Base-by-base conservation (phyloP, 1,140 invertebrate species). In the Caenorhabditis inopinata region DNA sequence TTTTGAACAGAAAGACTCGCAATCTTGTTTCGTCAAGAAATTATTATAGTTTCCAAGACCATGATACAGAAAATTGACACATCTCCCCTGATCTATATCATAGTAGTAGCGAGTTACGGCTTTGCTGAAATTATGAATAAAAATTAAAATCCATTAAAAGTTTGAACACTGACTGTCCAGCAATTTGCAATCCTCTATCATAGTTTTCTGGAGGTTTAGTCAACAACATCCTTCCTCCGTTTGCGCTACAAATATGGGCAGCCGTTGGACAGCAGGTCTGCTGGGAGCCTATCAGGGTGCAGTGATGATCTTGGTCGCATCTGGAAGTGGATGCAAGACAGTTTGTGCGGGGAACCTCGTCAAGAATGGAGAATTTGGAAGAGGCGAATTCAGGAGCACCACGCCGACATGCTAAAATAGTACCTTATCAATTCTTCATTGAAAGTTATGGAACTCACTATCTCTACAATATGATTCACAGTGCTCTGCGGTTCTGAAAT, bases 21-120 rank as follows among this genome's bases (percentile, higher is more conserved):
- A 87, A 77, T 87, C 84, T 73, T 86, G 85, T 51, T 88, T 88
- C 0, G 85, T 86, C 12, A 85, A 62, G 62, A 88, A 87, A 49
- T 88, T 88, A 49, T 87, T 87, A 74, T 83, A 87, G 62, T 88
- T 88, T 14, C 87, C 87, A 3, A 87, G 79, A 18, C 83, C 83
- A 16, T 86, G 78, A 62, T 85, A 86, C 16, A 87, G 25, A 62
- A 86, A 86, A 38, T 84, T 86, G 9, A 85, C 82, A 76, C 85
- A 85, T 58, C 84, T 35, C 46, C 85, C 87, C 76, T 87, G 85
- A 45, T 88, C 87, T 1, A 83, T 38, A 47, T 87, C 86, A 51
- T 88, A 87, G 27, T 88, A 87, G 75, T 89, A 87, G 6, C 85
- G 85, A 47, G 81, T 87, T 12, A 76, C 81, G 11, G 82, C 35